These are phyloP conservation scores for Cheirogaleus major DNA, from an alignment of 2,797 vertebrate species.

Conservation along the genomic window DNA sequence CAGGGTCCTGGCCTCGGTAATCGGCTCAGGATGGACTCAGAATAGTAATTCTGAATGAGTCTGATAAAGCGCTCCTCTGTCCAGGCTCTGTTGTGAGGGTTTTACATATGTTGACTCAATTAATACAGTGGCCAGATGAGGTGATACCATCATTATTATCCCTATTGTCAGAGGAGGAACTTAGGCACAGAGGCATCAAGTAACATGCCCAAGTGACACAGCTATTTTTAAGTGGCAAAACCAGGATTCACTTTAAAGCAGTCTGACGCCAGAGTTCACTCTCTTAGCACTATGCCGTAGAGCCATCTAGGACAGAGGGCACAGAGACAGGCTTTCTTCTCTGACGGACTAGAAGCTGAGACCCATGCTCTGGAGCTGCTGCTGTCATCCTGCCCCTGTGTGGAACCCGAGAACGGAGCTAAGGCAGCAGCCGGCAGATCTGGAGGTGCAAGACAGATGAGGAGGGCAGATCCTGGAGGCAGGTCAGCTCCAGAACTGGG, in stretches of 20 bases:
- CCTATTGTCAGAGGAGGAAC: not conserved
- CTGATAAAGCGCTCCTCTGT: not conserved
- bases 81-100: not conserved
- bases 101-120: not conserved
- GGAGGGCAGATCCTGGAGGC: not conserved
- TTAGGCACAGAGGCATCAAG: not conserved
- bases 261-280: not conserved
- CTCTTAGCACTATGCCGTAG: too few species aligned
- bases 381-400: not conserved
- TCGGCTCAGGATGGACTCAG: not conserved
- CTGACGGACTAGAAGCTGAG: not conserved
- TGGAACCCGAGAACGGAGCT: not conserved
- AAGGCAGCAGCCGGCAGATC: not conserved
- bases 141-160: not conserved
- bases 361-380: not conserved
- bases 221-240: not conserved
- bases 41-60: not conserved
- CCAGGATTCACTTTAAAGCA: not conserved
- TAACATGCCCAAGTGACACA: not conserved
- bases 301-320: not conserved
- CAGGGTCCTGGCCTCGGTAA: not conserved
- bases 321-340: not conserved
- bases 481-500: not conserved
- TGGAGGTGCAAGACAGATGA: not conserved
- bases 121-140: not conserved